Evolutionary conservation across 92 coral and sea anemone genomes (phyloP).

Genomic region (Heliopora coerulea): DNA sequence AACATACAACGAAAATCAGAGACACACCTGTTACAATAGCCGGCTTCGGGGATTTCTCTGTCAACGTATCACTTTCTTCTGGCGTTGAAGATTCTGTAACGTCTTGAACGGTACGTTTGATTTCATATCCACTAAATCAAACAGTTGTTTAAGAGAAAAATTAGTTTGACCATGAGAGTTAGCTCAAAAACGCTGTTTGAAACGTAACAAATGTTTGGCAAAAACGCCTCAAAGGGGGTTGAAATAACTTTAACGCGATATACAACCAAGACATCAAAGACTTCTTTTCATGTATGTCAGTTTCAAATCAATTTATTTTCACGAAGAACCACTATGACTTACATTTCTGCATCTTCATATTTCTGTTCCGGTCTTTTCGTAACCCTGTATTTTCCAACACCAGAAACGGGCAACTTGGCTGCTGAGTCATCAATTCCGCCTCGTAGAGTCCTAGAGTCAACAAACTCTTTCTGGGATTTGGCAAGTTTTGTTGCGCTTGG

Average conservation of each 20-base stretch:
- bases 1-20: too few relatives aligned
- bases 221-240: too few relatives aligned
- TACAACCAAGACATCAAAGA: too few relatives aligned
- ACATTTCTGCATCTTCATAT: background rate
- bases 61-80: background rate
- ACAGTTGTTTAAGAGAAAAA: too few relatives aligned
- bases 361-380: background rate
- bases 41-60: background rate
- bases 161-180: too few relatives aligned
- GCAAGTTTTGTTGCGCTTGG: slow-evolving; percentile 7
- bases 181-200: too few relatives aligned
- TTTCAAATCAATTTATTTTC: too few relatives aligned
- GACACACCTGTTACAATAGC: background rate
- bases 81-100: background rate
- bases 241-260: too few relatives aligned
- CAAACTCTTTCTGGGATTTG: background rate
- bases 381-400: background rate
- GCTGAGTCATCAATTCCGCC: background rate
- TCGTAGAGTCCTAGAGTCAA: background rate
- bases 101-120: background rate
- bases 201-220: too few relatives aligned
- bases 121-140: slow-evolving; percentile 8
- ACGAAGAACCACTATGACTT: too few relatives aligned
- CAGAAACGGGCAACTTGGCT: background rate
- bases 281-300: too few relatives aligned